Percentiles rank a stretch among this genome's conserved stretches.
phyloP scores from a whole-genome alignment of 2,113 vertebrate genomes.

The Semnornis frantzii region DNA sequence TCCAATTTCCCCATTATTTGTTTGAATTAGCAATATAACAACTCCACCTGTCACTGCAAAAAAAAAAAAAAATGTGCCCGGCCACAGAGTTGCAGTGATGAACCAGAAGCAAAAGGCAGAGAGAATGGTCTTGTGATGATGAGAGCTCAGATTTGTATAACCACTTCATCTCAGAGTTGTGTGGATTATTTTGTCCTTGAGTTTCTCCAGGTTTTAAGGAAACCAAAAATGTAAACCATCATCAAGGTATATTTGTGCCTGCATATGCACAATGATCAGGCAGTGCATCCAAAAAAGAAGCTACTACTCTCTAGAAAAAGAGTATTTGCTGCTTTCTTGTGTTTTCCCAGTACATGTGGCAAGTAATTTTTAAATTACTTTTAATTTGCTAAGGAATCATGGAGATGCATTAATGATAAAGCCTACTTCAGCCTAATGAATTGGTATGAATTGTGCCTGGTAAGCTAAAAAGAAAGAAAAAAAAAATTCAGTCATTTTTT shows the following conservation, averaged over 20 bases:
- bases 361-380: slow-evolving; percentile 42
- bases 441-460: background rate
- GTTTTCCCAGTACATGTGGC: slow-evolving; percentile 48
- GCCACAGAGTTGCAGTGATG: no score
- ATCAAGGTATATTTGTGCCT: background rate
- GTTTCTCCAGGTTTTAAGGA: no score
- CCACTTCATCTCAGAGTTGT: no score
- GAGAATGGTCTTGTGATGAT: no score
- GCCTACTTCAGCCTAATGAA: slow-evolving; percentile 15
- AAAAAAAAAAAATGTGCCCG: no score
- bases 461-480: background rate
- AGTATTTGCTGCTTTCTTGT: slow-evolving; percentile 21
- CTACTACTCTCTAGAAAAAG: background rate
- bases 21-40: no score
- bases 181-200: no score
- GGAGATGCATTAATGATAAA: background rate
- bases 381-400: slow-evolving; percentile 25
- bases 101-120: no score
- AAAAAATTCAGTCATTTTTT: background rate
- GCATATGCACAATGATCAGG: background rate
- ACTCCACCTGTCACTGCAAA: no score
- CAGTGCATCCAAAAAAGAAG: background rate
- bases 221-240: no score
- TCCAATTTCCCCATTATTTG: no score
- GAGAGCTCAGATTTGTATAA: no score